Evolutionary conservation across 2,797 vertebrate genomes (phyloP), one percentile per base, ranked within the genome.

Genomic region (Channa striata): DNA sequence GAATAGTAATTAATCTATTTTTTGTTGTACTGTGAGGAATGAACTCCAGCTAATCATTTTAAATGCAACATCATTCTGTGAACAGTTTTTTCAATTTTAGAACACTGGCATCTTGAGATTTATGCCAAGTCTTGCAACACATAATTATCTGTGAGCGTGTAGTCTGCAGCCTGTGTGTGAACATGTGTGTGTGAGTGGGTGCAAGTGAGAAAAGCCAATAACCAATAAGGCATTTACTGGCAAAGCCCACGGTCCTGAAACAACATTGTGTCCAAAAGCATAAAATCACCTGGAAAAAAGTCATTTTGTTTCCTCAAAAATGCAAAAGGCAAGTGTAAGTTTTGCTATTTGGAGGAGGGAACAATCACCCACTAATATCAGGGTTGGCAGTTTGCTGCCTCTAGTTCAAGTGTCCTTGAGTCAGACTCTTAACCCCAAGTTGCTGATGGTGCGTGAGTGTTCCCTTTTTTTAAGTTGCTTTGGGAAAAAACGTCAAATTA

Each of bases 121-220:
- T 23, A 43, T 61, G 68, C 52, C 54, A 72, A 68, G 30, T 69
- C 36, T 54, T 50, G 54, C 34, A 79, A 72, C 53, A 59, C 36
- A 57, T 46, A 68, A 49, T 61, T 74, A 66, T 37, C 39, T 37
- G 13, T 46, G 44, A 40, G 47, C 65, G 47, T 30, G 53, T n/a
- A 52, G n/a, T 58, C 42, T 59, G 44, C 52, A 49, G 60, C 44
- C 25, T 68, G 66, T 61, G 64, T 59, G 65, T 68, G 47, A 8
- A 10, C 72, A 56, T 46, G 72, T 67, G 58, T 46, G 72, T 67
- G 50, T 83, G 68, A 69, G 82, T 82, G 74, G 74, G 80, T 53
- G 64, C 30, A 69, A 60, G 73, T 76, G 68, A 2, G 52, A 81
- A 86, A 82, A 67, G 57, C 12, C 42, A 33, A 68, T 66, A 79